Conservation (phyloP, 1,140 invertebrate genomes). For the Cydia fagiglandana region DNA sequence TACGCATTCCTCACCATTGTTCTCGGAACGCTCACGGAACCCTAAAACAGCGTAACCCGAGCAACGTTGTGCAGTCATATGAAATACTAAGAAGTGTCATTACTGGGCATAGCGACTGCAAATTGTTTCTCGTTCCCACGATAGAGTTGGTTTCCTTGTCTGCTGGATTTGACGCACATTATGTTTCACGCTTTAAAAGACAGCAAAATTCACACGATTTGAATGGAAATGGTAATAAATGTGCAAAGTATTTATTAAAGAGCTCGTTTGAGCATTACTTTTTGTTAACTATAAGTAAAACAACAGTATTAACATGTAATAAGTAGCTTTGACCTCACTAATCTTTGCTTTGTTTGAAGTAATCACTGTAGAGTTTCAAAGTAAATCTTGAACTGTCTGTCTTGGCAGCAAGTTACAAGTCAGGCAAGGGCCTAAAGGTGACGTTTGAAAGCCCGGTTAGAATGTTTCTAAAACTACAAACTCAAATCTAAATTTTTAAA, state of each 20-base stretch:
- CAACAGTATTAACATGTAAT: background rate
- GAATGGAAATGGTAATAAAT: background rate
- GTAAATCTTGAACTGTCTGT: no score
- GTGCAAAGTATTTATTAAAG: background rate
- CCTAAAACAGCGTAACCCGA: background rate
- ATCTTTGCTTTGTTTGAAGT: background rate
- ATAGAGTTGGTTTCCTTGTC: slow-evolving; percentile 13
- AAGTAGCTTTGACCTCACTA: background rate
- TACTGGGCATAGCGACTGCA: slow-evolving; percentile 10
- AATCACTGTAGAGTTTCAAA: background rate
- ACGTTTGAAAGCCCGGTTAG: no score
- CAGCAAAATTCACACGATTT: background rate
- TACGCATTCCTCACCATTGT: no score
- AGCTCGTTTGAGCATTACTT: background rate
- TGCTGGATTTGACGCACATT: slow-evolving; percentile 1
- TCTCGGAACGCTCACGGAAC: no score
- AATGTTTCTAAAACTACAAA: no score
- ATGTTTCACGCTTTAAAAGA: background rate
- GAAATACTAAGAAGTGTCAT: slow-evolving; percentile 18
- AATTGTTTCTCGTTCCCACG: slow-evolving; percentile 29
- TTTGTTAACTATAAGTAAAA: slow-evolving; percentile 4
- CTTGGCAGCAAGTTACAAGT: no score
- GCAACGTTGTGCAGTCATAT: background rate
- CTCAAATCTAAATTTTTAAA: background rate
- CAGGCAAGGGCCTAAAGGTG: no score